phyloP scores from a whole-genome alignment of 2,888 invertebrate species.

The Scaptomyza caliginosa region DNA sequence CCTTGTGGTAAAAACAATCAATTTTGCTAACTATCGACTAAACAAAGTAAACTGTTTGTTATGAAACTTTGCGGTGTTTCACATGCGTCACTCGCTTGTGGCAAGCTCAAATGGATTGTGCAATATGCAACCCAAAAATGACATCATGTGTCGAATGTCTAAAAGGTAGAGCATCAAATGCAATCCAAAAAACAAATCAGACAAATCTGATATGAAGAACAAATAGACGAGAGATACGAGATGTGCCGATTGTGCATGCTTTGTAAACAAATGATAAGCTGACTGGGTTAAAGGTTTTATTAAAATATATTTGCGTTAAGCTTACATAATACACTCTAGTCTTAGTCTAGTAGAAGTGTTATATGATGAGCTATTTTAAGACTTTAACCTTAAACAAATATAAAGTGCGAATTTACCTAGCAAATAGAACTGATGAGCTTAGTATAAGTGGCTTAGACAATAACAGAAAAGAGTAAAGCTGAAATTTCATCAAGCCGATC shows the following conservation, averaged over 20 bases:
- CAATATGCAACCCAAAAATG: conserved; percentile 22
- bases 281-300: background rate
- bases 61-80: conserved; percentile 40
- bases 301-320: background rate
- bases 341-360: too few relatives aligned
- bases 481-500: background rate
- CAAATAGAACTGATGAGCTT: too few relatives aligned
- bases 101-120: conserved; percentile 29
- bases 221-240: background rate
- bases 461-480: too few relatives aligned
- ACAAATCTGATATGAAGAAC: background rate
- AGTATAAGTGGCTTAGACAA: too few relatives aligned
- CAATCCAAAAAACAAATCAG: conserved; percentile 21
- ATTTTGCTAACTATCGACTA: conserved; percentile 56
- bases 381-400: background rate
- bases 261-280: background rate
- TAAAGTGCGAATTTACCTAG: too few relatives aligned
- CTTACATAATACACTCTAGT: background rate
- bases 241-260: too few relatives aligned
- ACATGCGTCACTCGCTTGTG: conserved; percentile 44
- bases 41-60: conserved; percentile 39
- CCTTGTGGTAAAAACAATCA: conserved; percentile 34
- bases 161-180: conserved; percentile 39
- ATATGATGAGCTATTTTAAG: background rate
- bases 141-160: conserved; percentile 24